phyloP scores from a whole-genome alignment of 2,113 vertebrate species.

The Oreochromis aureus region DNA sequence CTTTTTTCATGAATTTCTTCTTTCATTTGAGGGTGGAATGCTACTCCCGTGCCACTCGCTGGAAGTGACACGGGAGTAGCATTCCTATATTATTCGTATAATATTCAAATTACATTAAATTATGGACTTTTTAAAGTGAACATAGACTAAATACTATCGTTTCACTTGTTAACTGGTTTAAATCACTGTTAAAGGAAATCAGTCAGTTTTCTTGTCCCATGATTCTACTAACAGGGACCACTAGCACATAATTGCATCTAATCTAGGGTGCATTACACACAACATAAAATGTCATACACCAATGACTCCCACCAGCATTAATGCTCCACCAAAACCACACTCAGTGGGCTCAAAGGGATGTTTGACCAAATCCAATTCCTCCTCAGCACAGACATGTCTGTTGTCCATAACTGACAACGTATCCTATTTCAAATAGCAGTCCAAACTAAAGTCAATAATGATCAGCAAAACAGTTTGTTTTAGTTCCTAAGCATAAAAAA shows the following conservation, averaged over 20 bases:
- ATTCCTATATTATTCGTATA: not conserved
- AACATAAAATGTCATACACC: not conserved
- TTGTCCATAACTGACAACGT: accelerated
- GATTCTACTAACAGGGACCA: not conserved
- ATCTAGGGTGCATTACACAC: not conserved
- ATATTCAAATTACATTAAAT: not conserved
- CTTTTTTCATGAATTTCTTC: not conserved
- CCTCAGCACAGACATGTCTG: not conserved
- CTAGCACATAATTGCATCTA: not conserved
- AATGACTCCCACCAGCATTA: not conserved
- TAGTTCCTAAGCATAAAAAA: not conserved
- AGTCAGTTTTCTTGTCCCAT: not conserved
- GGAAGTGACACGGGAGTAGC: not conserved
- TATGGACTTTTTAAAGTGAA: not conserved
- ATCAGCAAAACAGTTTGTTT: not conserved
- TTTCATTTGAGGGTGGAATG: not conserved
- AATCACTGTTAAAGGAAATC: not conserved
- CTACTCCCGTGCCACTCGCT: too few relatives aligned
- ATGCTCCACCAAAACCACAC: not conserved
- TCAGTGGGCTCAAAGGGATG: not conserved
- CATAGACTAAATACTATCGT: not conserved
- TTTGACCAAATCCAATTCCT: not conserved
- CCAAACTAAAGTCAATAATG: not conserved
- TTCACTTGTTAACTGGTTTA: not conserved
- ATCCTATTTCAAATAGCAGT: not conserved